phyloP scores from a whole-genome alignment of 2,888 invertebrate species.

The Drosophila nigricruria region DNA sequence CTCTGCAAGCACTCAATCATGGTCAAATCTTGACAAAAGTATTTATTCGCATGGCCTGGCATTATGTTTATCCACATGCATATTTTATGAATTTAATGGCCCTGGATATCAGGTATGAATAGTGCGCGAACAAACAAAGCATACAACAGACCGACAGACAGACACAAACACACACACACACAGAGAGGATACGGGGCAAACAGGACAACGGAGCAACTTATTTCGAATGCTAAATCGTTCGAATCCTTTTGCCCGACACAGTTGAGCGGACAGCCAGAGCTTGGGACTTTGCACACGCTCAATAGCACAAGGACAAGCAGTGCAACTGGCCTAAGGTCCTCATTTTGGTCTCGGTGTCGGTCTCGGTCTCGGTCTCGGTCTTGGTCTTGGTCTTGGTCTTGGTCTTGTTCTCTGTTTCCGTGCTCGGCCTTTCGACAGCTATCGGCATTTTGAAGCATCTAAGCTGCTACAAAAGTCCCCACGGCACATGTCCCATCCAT shows the following conservation, averaged over 20 bases:
- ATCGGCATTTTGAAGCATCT: constrained; percentile 64
- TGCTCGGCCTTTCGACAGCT: constrained; percentile 54
- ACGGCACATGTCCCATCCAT: constrained; percentile 78
- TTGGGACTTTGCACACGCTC: constrained; percentile 40
- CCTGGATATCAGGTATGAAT: constrained; percentile 47
- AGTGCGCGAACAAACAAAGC: constrained; percentile 43
- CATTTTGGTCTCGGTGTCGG: background rate
- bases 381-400: background rate
- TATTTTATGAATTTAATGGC: constrained; percentile 77
- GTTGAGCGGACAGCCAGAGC: constrained; percentile 58
- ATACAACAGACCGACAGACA: constrained; percentile 23
- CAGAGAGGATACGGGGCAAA: constrained; percentile 1
- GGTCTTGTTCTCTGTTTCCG: background rate
- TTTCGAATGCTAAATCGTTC: constrained; percentile 76
- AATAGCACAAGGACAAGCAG: constrained; percentile 60
- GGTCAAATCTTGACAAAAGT: constrained; percentile 74
- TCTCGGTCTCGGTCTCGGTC: background rate
- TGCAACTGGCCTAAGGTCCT: constrained; percentile 61
- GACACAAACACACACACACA: constrained; percentile 20
- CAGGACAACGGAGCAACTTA: constrained; percentile 64
- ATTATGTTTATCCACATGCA: constrained; percentile 79
- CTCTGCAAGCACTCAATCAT: constrained; percentile 71
- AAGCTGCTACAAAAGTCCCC: constrained; percentile 49
- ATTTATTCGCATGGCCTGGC: constrained; percentile 74
- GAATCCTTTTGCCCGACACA: constrained; percentile 75